Evolutionary conservation across 2,797 vertebrate genomes (phyloP), one percentile per base, ranked within the genome.

Genomic region (Sebastes steindachneri): DNA sequence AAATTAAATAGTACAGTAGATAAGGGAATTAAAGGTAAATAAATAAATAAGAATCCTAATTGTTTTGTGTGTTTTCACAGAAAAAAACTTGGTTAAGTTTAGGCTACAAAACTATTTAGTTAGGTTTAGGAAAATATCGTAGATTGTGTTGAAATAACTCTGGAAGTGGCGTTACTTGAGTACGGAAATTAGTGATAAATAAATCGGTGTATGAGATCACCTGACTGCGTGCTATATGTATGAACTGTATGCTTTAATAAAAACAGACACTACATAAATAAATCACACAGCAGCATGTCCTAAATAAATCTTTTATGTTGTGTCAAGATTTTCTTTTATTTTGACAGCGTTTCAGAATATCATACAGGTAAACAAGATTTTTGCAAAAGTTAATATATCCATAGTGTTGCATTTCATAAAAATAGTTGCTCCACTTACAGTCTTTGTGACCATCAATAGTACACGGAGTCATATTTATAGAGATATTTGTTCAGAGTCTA

Each of bases 311-410:
- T 77, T 88, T 92, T 83, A 91, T 86, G 89, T 90, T 76, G 92
- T 94, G 92, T 95, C 93, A 95, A 94, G 86, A 96, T 96, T 97
- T 98, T 97, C 96, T 97, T 95, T 92, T 90, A 89, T 94, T 92
- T 98, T 97, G 97, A 97, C 97, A 97, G 96, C 97, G 95, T 98
- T 98, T 97, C 97, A 97, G 97, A 97, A 97, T 98, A 98, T 98
- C 96, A 97, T 99, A 99, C 98, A 98, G 85, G 97, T 99, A 99
- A 99, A 99, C 97, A 98, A 99, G 97, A 96, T 97, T 97, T 97
- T 96, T 99, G 97, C 96, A 99, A 99, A 99, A 99, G 97, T 98
- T 98, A 97, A 97, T 98, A 99, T 99, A 98, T 98, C 97, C 97
- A 96, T 98, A 97, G 96, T 97, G 97, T 97, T 98, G 97, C 96